phyloP scores from a whole-genome alignment of 2,888 invertebrate genomes.

The Lithophane ornitopus region DNA sequence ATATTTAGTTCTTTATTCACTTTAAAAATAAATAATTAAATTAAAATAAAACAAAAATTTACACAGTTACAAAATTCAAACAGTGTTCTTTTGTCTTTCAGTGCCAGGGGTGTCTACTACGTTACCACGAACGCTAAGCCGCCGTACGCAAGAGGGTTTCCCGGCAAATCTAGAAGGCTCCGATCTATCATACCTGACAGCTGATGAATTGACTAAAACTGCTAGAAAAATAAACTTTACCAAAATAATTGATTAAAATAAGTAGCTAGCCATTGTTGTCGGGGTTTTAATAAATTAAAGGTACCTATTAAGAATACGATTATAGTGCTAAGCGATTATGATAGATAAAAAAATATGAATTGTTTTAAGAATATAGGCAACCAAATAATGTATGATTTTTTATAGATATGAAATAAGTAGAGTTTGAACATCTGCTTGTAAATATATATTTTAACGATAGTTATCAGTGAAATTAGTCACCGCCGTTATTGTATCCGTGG shows the following conservation, averaged over 20 bases:
- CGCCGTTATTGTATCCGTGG: slow-evolving; percentile 52
- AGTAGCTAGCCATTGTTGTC: slow-evolving; percentile 49
- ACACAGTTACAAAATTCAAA: no score
- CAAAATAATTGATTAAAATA: slow-evolving; percentile 52
- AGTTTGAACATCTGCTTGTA: not conserved
- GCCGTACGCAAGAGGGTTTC: slow-evolving; percentile 96
- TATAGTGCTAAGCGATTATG: not conserved
- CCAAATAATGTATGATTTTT: not conserved
- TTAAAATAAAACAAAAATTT: no score
- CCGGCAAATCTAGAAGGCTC: slow-evolving; percentile 90
- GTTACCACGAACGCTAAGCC: slow-evolving; percentile 96
- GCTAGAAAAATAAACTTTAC: slow-evolving; percentile 48
- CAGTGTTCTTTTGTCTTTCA: slow-evolving; percentile 78
- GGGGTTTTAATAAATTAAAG: slow-evolving; percentile 39
- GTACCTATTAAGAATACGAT: slow-evolving; percentile 20
- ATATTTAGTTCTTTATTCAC: no score
- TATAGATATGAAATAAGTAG: not conserved
- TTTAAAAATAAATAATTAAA: no score
- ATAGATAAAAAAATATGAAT: not conserved
- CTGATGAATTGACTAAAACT: slow-evolving; percentile 69
- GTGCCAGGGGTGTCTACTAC: slow-evolving; percentile 96
- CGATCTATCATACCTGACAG: slow-evolving; percentile 81
- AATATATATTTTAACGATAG: not conserved
- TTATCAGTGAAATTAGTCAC: slow-evolving; percentile 37
- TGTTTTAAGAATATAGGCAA: slow-evolving; percentile 1